Base-by-base conservation (phyloP, 37 sponge, comb jelly and placozoan genomes). In the Chondrosia reniformis region DNA sequence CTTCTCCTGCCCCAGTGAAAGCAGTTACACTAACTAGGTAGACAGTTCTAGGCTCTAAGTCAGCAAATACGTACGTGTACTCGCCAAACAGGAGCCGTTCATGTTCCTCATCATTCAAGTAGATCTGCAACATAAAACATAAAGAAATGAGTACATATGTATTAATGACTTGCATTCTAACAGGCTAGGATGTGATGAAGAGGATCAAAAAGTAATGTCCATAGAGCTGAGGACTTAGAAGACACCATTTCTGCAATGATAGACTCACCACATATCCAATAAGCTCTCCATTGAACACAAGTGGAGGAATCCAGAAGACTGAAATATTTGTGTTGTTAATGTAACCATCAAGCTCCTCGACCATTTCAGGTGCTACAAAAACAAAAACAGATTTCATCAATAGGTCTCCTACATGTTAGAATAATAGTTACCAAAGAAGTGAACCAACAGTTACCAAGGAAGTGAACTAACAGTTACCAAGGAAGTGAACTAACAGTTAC, bases 241-340 rank as follows among this genome's bases (percentile, higher is more conserved):
- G 7, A 8, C 27, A 56, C 58, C 58, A 6, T 56, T 56, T 24
- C 58, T 36, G 32, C 33, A 10, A 7, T 4, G 33, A 4, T 32
- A n/a, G 2, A 64, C 66, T 69, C 43, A 69, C 72, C 39, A 1
- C 15, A 40, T 69, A 69, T 1, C 41, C 44, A 36, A 30, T 24
- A 41, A 69, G 21, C n/a, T 43, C 42, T 2, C 72, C 72, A 69
- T 69, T 69, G 72, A 39, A 21, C 39, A 40, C 43, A 1, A 25
- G 44, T 41, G 72, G 72, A 39, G 72, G 72, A n/a, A 24, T 44
- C 72, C 72, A 69, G n/a, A 28, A 28, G 27, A 56, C n/a, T 24
- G 58, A 28, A 28, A 56, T 56, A 6, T 56, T 56, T 24, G 58
- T 56, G 58, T 56, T 2, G 27, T 56, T 3, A 4, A 56, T 28